A percentile compares a stretch with the other conserved stretches of the same genome.
Evolutionary conservation across 2,113 vertebrate species (phyloP).

Genomic region (Ammodytes dubius): DNA sequence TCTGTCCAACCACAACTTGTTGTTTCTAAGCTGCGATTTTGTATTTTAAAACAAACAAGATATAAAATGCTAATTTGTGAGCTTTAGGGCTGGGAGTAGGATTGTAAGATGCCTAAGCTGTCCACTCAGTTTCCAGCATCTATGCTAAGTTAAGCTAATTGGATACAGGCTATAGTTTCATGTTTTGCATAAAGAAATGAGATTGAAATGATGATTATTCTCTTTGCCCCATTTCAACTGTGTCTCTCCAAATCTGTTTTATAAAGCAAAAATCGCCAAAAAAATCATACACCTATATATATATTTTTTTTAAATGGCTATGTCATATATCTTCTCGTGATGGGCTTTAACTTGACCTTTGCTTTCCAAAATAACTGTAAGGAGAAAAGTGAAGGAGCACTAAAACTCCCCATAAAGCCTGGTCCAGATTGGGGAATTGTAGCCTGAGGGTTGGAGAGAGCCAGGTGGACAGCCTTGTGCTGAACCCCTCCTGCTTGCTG

Average conservation of each 20-base stretch:
- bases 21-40: not conserved
- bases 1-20: not conserved
- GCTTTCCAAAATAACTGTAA: constrained; percentile 45
- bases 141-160: constrained; percentile 4
- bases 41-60: not conserved
- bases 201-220: not conserved
- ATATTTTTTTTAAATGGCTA: not conserved
- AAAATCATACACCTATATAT: too few relatives aligned
- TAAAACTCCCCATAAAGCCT: constrained; percentile 57
- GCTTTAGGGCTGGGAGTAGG: too few relatives aligned
- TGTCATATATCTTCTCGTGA: constrained; percentile 41
- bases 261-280: too few relatives aligned
- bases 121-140: not conserved
- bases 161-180: not conserved
- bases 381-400: constrained; percentile 45
- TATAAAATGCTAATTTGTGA: not conserved
- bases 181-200: not conserved
- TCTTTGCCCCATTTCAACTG: too few relatives aligned
- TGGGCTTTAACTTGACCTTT: constrained; percentile 68
- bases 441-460: constrained; percentile 55
- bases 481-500: constrained; percentile 11
- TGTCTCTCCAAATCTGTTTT: too few relatives aligned
- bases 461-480: constrained; percentile 72
- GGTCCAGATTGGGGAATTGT: constrained; percentile 40
- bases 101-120: not conserved